Evolutionary conservation across 1,140 invertebrate genomes (phyloP).

Genomic region (Phortica variegata): DNA sequence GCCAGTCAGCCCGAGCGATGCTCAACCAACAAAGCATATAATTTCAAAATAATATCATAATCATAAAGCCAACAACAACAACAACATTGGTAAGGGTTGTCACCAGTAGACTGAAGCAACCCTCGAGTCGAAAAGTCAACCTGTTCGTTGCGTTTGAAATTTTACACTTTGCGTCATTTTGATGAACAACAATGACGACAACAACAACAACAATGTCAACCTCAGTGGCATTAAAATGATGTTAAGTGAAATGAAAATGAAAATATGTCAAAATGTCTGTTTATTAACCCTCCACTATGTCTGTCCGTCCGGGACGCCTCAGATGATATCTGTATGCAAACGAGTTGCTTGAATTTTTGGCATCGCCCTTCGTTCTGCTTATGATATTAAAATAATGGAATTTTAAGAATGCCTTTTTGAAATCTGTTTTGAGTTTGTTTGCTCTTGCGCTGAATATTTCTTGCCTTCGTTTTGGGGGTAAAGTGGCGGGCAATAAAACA

Average conservation of each 20-base stretch:
- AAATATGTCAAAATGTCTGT: conserved; percentile 47
- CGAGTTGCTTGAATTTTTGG: too few species aligned
- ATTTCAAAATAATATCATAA: conserved; percentile 57
- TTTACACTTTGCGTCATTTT: conserved; percentile 35
- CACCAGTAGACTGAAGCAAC: neutral
- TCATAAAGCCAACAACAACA: conserved; percentile 35
- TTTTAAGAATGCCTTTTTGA: conserved; percentile 38
- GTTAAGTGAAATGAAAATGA: conserved; percentile 40
- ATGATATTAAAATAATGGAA: conserved; percentile 54
- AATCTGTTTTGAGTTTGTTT: conserved; percentile 12
- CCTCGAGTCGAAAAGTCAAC: conserved; percentile 35
- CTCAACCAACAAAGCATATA: conserved; percentile 51
- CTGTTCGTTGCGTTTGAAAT: conserved; percentile 43
- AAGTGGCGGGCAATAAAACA: conserved; percentile 38
- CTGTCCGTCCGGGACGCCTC: too few species aligned
- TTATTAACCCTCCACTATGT: conserved; percentile 22
- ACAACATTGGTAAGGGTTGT: conserved; percentile 7
- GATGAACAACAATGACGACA: too few species aligned
- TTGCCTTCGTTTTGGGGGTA: conserved; percentile 49
- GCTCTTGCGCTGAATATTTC: conserved; percentile 8
- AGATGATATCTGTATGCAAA: too few species aligned
- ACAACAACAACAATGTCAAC: too few species aligned
- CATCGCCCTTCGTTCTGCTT: conserved; percentile 23
- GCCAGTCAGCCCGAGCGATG: neutral
- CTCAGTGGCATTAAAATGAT: too few species aligned